These are phyloP conservation scores for Oxygymnocypris stewartii DNA, from an alignment of 2,113 vertebrate genomes.

Conservation along the genomic window DNA sequence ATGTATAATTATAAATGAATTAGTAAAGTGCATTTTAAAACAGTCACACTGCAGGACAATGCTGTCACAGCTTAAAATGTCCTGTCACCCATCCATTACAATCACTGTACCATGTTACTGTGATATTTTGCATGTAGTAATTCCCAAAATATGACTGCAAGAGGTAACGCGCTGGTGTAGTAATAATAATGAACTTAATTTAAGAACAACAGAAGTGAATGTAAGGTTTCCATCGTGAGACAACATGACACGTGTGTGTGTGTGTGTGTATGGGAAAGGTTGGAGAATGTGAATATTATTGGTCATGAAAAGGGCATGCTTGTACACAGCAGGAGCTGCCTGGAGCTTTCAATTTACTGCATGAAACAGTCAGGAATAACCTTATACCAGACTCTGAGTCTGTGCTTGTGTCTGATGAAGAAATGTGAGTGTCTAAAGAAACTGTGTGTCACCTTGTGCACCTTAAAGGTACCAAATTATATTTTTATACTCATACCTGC, in stretches of 20 bases:
- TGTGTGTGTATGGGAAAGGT: conserved; percentile 57
- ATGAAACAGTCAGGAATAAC: conserved; percentile 70
- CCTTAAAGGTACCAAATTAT: background rate
- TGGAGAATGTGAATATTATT: conserved; percentile 68
- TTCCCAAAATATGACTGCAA: background rate
- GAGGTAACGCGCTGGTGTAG: background rate
- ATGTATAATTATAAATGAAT: background rate
- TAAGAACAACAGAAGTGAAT: background rate
- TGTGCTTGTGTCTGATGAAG: conserved; percentile 29
- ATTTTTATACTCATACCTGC: background rate
- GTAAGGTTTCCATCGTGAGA: background rate
- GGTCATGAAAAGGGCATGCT: conserved; percentile 73
- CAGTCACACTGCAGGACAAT: background rate
- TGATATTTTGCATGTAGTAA: background rate
- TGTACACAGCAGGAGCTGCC: conserved; percentile 64
- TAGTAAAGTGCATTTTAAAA: background rate
- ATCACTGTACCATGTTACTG: background rate
- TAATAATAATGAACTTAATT: background rate
- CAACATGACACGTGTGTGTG: conserved; percentile 27
- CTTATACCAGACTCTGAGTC: conserved; percentile 64
- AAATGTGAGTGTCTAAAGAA: conserved; percentile 22
- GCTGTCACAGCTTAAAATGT: background rate
- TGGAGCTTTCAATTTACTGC: conserved; percentile 62
- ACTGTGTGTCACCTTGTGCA: conserved; percentile 3
- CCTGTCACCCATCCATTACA: background rate